phyloP scores from a whole-genome alignment of 2,113 vertebrate species.

The Sturnira hondurensis region DNA sequence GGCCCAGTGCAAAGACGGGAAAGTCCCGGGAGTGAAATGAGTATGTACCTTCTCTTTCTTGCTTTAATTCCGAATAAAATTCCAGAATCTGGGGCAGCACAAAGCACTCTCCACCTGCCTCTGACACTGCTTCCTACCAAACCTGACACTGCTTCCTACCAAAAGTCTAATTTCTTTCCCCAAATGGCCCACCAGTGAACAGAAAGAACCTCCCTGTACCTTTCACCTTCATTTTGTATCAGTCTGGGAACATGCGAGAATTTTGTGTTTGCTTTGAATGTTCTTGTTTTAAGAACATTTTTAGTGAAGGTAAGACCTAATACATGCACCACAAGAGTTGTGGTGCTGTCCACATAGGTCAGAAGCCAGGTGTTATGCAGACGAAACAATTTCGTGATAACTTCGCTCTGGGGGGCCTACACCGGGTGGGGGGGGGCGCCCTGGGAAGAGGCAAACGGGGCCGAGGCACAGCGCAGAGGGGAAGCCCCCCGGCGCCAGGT shows the following conservation, averaged over 20 bases:
- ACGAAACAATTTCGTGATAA: constrained; percentile 50
- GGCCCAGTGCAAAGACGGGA: background rate
- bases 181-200: background rate
- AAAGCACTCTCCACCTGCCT: background rate
- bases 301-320: constrained; percentile 23
- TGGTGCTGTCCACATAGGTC: constrained; percentile 28
- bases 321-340: background rate
- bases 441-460: constrained; percentile 26
- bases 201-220: background rate
- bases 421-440: background rate
- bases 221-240: constrained; percentile 20
- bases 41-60: background rate
- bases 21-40: background rate
- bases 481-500: constrained; percentile 25
- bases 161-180: constrained; percentile 7
- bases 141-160: background rate
- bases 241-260: background rate
- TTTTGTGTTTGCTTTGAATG: constrained; percentile 6
- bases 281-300: background rate
- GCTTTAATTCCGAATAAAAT: constrained; percentile 35
- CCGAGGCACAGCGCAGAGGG: constrained; percentile 32
- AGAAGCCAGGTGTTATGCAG: constrained; percentile 27
- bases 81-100: background rate
- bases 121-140: background rate
- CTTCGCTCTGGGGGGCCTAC: background rate